Evolutionary conservation across 2,797 vertebrate species (phyloP), one percentile per base, ranked within the genome.

Genomic region (Peromyscus attwateri): DNA sequence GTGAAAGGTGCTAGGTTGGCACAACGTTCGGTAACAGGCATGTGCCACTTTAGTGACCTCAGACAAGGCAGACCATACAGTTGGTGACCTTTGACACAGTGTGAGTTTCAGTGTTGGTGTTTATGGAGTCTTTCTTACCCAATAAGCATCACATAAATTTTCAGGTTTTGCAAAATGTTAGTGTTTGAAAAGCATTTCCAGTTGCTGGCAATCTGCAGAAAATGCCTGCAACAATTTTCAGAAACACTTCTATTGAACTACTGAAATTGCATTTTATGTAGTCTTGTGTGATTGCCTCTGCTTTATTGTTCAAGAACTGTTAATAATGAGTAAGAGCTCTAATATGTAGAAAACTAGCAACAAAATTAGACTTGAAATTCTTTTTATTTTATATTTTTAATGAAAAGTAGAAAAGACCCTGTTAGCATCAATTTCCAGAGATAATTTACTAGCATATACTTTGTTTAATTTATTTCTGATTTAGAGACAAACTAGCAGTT

Each of bases 141-240:
- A 81, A 27, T 82, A 95, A 96, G 84, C 66, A 73, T 91, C 76
- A 70, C 29, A 17, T 46, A 92, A 97, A 95, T 97, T 97, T 97
- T 97, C 91, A 96, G 97, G 49, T 80, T 97, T 95, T 98, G 87
- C 84, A 97, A 97, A 98, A 98, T 97, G 97, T 96, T 98, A 97
- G 93, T 90, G 89, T 98, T 98, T 97, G 95, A 98, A 98, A 98
- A 98, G 87, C 93, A 96, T 97, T 98, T 98, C 98, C 96, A 96
- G 94, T 94, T 82, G 29, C 97, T 92, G 17, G 79, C 88, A 97
- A 93, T 96, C 83, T 92, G 84, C 43, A 95, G 89, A 96, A 97
- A 97, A 94, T 90, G 71, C 85, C 96, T 90, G 84, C 94, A 95
- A 98, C 80, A 89, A 94, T 96, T 97, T 98, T 96, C 89, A 95